phyloP scores from a whole-genome alignment of 2,888 invertebrate species.

The Cyrtodaria siliqua region DNA sequence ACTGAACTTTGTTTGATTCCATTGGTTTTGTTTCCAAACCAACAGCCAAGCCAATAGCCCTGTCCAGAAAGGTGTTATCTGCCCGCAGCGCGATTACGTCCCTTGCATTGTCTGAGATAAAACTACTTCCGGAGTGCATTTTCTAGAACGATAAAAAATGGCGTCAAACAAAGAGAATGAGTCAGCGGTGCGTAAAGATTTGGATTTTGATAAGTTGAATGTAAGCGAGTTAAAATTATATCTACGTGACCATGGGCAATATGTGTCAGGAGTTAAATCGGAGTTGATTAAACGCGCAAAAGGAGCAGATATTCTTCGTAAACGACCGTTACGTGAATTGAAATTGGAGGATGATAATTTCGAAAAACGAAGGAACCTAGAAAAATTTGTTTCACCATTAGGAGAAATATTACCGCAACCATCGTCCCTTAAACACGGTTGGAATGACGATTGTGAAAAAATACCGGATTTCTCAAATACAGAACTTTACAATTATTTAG shows the following conservation, averaged over 20 bases:
- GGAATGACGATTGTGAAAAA: not conserved
- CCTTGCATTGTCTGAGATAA: too few species aligned
- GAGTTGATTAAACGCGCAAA: slow-evolving; percentile 11
- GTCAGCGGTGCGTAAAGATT: not conserved
- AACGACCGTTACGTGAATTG: not conserved
- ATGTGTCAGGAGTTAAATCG: slow-evolving; percentile 16
- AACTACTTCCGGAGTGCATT: too few species aligned
- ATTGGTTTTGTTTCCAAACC: too few species aligned
- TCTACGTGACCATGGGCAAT: slow-evolving; percentile 2
- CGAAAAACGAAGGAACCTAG: not conserved
- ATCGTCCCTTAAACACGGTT: not conserved
- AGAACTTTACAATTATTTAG: slow-evolving; percentile 11
- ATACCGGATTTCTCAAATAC: not conserved
- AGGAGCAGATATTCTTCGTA: slow-evolving; percentile 1
- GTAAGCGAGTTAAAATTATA: slow-evolving; percentile 11
- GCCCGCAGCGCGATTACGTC: too few species aligned
- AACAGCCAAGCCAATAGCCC: too few species aligned
- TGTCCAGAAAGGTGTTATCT: too few species aligned
- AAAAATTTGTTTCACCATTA: slow-evolving; percentile 14
- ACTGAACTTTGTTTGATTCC: too few species aligned
- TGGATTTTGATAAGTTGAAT: slow-evolving; percentile 8
- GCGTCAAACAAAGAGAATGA: too few species aligned
- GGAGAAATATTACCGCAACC: slow-evolving; percentile 21
- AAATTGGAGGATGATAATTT: not conserved
- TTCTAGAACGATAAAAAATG: too few species aligned